Base-by-base conservation (phyloP, 2,888 invertebrate species). In the Teleogryllus oceanicus region DNA sequence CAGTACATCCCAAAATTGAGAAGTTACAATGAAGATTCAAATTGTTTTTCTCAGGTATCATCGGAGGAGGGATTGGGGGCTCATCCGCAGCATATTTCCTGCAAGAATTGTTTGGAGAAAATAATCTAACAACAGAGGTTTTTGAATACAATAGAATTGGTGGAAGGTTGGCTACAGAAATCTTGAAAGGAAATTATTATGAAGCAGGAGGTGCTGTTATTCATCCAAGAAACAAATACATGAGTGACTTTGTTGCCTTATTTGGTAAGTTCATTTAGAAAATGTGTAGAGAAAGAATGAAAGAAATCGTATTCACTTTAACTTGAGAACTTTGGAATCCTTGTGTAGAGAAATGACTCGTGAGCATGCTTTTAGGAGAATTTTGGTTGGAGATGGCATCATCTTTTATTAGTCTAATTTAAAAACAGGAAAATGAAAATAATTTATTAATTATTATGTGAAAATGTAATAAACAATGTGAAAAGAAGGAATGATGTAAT, bases 51-150 rank as follows among this genome's bases (percentile, higher is more conserved):
- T 51, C 84, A 91, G 92, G 89, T 51, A 88, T 92, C 50, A 86
- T 92, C 81, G 92, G 92, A 20, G 91, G 89, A 77, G 92, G 92
- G 11, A 89, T 92, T 77, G 91, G 92, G 74, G 92, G 92, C 49
- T 88, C 91, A 2, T 88, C 91, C 1, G 85, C 89, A 20, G 89
- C 91, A 0, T 89, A 90, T 85, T 91, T 89, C 84, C 85, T 92
- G 11, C 85, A 87, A 13, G 86, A 90, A 84, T 84, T 86, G 78
- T 86, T 88, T 75, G 81, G 82, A 8, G 77, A 85, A 18, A 84
- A 85, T 24, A 84, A 87, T 79, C 84, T 88, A 10, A 83, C 86
- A 0, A 89, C 92, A 78, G 89, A 91, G 84, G 83, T 92, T 12
- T 92, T 88, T 85, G 91, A 92, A 84, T 85, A 86, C 0, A 85